These are phyloP conservation scores for Prenolepis imparis DNA, from an alignment of 2,888 invertebrate species.

Conservation along the genomic window DNA sequence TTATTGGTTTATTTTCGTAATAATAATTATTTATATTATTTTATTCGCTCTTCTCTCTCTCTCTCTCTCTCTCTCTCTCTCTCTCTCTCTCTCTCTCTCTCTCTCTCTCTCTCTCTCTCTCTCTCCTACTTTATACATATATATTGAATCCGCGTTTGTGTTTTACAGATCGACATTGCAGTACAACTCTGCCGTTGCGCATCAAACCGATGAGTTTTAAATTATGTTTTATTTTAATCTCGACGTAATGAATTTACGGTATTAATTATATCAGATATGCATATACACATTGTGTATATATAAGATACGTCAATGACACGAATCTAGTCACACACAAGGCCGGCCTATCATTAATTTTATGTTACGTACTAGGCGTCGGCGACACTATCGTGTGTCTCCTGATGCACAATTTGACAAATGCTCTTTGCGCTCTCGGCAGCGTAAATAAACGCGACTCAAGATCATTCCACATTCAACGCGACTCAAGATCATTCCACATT, in stretches of 20 bases:
- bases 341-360: background rate
- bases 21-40: no score
- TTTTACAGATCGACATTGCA: background rate
- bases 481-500: slow-evolving; percentile 49
- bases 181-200: no score
- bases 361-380: background rate
- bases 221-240: background rate
- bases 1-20: no score
- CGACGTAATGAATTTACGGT: no score
- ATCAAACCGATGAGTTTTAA: background rate
- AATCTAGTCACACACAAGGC: background rate
- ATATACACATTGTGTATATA: background rate
- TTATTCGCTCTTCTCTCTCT: no score
- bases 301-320: background rate
- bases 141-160: no score
- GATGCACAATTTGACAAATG: slow-evolving; percentile 25
- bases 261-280: no score
- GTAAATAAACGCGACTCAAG: slow-evolving; percentile 36
- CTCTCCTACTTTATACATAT: no score
- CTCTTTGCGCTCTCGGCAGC: slow-evolving; percentile 12
- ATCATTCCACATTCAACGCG: slow-evolving; percentile 50
- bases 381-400: slow-evolving; percentile 8
- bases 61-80: no score
- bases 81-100: no score
- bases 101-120: no score